Evolutionary conservation across 1,140 invertebrate genomes (phyloP), one percentile per base, ranked within the genome.

Genomic region (Zaprionus gabonicus): DNA sequence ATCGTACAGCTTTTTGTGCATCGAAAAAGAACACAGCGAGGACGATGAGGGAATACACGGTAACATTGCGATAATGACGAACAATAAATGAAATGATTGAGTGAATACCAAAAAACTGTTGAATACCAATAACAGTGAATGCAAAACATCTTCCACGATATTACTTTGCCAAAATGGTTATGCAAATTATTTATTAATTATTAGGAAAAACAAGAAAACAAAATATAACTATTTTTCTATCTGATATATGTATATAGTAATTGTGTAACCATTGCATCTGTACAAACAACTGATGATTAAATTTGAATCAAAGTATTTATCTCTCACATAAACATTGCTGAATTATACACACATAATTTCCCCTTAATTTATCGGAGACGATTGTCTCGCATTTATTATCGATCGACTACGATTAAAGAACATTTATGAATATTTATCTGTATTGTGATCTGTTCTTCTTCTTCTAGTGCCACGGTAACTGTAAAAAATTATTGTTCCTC

Each of bases 1-100:
- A 65, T 76, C 77, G 75, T 81, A 64, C 85, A 88, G 85, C 84
- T 88, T 88, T 88, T 77, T 78, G 67, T 67, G 68, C 78, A 69
- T 60, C 59, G 60, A 55, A 34, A 34, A 34, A 34, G 3, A 10
- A 34, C 9, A 38, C 51, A 13, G 38, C 31, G 74, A 66, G 59
- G 65, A 77, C 60, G 65, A 65, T 55, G 69, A 58, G 53, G 53
- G 65, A 71, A 64, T 62, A 79, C 66, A 78, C 67, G 76, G 76
- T 82, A 86, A 82, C 82, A 78, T 82, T 63, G 63, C 67, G 70
- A 69, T 67, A 78, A 76, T 86, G 72, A 82, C 76, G 71, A 79
- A 71, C 65, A 69, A 74, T 70, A 62, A 74, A 28, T 62, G 38
- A 51, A 28, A 46, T 74, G 66, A 74, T 70, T 70, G 49, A 74